These are phyloP conservation scores for Zosterops lateralis DNA, from an alignment of 2,113 vertebrate species.

Conservation along the genomic window DNA sequence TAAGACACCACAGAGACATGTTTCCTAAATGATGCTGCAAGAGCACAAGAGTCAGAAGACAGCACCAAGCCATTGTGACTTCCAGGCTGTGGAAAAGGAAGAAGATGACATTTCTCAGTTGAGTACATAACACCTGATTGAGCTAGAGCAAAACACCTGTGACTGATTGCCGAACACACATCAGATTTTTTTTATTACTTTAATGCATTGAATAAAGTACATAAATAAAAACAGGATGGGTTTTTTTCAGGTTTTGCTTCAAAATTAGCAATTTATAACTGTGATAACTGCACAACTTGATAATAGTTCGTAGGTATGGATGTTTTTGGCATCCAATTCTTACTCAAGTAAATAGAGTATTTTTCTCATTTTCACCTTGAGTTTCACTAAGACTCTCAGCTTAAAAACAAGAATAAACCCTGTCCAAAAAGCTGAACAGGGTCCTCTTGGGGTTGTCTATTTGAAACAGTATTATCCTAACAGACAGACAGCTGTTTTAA, in stretches of 20 bases:
- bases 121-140: neutral
- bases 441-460: neutral
- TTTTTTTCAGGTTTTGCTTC: neutral
- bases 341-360: neutral
- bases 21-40: neutral
- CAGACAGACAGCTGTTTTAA: neutral
- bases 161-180: neutral
- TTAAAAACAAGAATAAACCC: neutral
- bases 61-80: neutral
- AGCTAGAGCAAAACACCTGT: neutral
- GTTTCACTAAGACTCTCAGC: neutral
- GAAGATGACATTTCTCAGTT: neutral
- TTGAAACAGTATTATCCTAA: neutral
- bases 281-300: neutral
- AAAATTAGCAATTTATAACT: neutral
- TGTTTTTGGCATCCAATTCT: neutral
- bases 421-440: neutral
- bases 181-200: neutral
- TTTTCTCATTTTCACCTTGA: neutral
- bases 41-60: neutral
- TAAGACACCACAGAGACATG: neutral
- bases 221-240: neutral
- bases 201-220: neutral
- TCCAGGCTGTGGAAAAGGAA: neutral
- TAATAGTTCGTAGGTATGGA: neutral